These are phyloP conservation scores for Vimba vimba DNA, from an alignment of 2,113 vertebrate genomes.

Conservation along the genomic window DNA sequence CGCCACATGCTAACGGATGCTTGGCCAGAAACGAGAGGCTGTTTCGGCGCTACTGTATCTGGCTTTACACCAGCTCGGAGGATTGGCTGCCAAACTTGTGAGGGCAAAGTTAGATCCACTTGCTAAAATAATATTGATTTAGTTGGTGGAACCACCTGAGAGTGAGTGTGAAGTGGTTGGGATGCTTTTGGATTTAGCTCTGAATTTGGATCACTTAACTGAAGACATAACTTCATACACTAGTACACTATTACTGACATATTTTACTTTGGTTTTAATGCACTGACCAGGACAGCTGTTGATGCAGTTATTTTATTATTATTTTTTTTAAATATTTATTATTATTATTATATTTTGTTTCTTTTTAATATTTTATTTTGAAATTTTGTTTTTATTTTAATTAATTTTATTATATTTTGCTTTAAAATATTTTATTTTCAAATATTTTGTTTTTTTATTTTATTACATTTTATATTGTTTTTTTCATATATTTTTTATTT, in stretches of 20 bases:
- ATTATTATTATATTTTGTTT: background rate
- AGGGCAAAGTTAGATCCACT: constrained; percentile 43
- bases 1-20: constrained; percentile 42
- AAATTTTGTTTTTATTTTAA: background rate
- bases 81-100: background rate
- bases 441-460: background rate
- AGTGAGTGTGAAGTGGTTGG: constrained; percentile 12
- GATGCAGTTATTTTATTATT: background rate
- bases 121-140: constrained; percentile 36
- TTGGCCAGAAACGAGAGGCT: constrained; percentile 24
- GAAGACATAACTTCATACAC: background rate
- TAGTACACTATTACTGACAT: background rate
- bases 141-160: constrained; percentile 22
- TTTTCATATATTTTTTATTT: background rate
- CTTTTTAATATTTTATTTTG: no score
- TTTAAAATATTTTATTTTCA: background rate
- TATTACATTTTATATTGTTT: background rate
- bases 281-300: background rate
- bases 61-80: constrained; percentile 12
- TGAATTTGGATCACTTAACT: background rate
- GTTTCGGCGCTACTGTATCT: constrained; percentile 36
- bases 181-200: constrained; percentile 12
- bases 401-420: background rate
- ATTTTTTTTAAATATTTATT: background rate
- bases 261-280: background rate